phyloP scores from a whole-genome alignment of 2,888 invertebrate species.

The Norana najaformis region DNA sequence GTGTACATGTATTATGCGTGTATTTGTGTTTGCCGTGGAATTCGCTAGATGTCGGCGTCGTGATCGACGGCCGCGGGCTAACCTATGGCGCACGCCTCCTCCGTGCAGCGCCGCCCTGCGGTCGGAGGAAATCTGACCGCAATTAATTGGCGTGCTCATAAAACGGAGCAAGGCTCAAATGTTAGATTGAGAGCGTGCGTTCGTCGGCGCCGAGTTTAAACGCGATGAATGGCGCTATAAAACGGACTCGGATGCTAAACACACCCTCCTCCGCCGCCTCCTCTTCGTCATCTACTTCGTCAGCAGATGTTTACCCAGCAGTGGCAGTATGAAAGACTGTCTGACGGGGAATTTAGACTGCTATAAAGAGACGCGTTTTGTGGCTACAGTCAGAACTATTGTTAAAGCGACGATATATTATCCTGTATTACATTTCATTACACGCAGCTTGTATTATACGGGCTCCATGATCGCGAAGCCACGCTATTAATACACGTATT shows the following conservation, averaged over 20 bases:
- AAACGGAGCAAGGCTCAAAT: constrained; percentile 17
- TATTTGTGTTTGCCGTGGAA: background rate
- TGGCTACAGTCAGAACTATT: background rate
- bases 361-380: background rate
- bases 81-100: background rate
- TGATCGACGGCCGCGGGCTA: background rate
- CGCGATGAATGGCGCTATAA: constrained; percentile 13
- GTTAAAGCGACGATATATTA: background rate
- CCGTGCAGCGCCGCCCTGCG: background rate
- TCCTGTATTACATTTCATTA: background rate
- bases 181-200: background rate
- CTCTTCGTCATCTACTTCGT: background rate
- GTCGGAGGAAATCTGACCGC: constrained; percentile 8
- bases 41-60: constrained; percentile 24
- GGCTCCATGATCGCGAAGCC: background rate
- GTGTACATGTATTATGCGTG: too few species aligned
- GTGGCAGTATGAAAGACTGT: background rate
- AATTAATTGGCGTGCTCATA: constrained; percentile 23
- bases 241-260: constrained; percentile 13
- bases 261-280: background rate
- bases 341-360: background rate
- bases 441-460: background rate
- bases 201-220: constrained; percentile 13
- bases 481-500: too few species aligned
- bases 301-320: background rate